Evolutionary conservation across 2,113 vertebrate genomes (phyloP), one percentile per base, ranked within the genome.

Genomic region (Coreoperca whiteheadi): DNA sequence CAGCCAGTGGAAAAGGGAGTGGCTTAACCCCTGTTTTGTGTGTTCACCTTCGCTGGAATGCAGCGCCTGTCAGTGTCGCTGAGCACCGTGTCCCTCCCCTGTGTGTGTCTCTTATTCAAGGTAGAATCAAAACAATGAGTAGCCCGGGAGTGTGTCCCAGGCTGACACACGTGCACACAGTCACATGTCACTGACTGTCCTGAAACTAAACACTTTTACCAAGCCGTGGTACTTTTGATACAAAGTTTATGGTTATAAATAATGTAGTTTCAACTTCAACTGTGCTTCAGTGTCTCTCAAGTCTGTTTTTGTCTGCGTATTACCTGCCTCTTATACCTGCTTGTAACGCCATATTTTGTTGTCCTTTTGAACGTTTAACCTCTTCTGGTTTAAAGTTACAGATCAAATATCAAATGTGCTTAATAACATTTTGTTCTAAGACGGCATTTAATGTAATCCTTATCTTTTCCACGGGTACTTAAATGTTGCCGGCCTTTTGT

Each of bases 11-110:
- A 95, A 94, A 94, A 77, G 80, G 93, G 92, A 88, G 93, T 87
- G 91, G 94, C 88, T 94, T 94, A 93, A 72, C 87, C 76, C 84
- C 77, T 83, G 59, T 89, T n/a, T 85, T 91, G 91, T 89, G 90
- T 84, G 84, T 89, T 88, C 89, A 92, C 91, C 91, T 91, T 71
- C 48, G 65, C 85, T 90, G 94, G 94, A 95, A 95, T 95, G 93
- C 32, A 25, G 87, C 89, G 88, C 74, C 83, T 84, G 91, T 94
- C 93, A 94, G 71, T 76, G 87, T 10, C 2, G 39, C 66, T 9
- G 54, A 28, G 74, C 83, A 7, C 72, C 15, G 0, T 37, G 70
- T 87, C 73, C 63, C 85, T 73, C 77, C 75, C 69, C 37, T 39
- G 6, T 8, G 1, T 28, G 20, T 82, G 65, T 75, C 74, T 65